Evolutionary conservation across 2,113 vertebrate species (phyloP).

Genomic region (Pyrgilauda ruficollis): DNA sequence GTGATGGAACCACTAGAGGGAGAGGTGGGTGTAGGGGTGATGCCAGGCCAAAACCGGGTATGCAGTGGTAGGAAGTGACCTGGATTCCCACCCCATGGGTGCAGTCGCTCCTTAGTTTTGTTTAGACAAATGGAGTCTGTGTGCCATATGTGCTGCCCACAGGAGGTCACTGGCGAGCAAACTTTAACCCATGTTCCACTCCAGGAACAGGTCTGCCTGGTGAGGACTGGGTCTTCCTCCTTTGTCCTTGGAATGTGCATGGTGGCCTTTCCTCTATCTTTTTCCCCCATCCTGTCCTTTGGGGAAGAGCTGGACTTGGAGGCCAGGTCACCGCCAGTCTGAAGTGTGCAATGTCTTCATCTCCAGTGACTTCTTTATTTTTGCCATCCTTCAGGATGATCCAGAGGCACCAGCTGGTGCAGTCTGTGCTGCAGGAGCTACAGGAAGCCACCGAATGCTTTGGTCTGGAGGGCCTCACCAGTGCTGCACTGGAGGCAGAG

Average conservation of each 20-base stretch:
- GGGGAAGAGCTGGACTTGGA: background rate
- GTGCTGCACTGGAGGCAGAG: constrained; percentile 80
- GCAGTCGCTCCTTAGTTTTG: background rate
- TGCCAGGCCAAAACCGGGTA: background rate
- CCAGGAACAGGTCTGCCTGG: background rate
- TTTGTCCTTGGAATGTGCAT: background rate
- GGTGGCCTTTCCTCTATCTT: background rate
- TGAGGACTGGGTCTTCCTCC: background rate
- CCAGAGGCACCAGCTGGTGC: constrained; percentile 85
- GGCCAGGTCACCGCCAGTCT: background rate
- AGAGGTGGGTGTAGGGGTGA: background rate
- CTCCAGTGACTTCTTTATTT: background rate
- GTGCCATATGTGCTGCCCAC: background rate
- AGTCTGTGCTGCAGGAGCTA: constrained; percentile 85
- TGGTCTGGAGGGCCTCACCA: constrained; percentile 82
- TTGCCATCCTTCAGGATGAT: constrained; percentile 79
- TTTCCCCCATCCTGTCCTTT: background rate
- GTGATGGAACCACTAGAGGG: background rate
- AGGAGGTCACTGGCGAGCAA: constrained; percentile 53
- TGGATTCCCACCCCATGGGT: background rate
- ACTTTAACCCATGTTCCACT: background rate
- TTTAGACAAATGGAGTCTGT: background rate
- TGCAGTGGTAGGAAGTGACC: background rate
- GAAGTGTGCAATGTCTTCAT: background rate
- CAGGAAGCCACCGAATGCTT: constrained; percentile 89